Conservation (phyloP, 2,888 invertebrate species). For the Syrista parreyssii region DNA sequence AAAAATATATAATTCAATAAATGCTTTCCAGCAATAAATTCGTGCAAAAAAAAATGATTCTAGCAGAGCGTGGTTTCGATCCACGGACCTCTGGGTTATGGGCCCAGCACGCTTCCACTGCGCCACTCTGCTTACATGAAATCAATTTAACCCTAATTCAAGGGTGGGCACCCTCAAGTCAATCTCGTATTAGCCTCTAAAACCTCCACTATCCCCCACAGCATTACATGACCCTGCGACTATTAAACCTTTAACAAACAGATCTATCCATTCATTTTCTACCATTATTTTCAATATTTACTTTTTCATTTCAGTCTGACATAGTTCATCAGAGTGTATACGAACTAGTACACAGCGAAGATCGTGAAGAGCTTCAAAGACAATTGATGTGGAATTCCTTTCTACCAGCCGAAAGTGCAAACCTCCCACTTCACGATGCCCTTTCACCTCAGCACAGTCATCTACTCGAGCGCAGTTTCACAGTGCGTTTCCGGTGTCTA, state of each 20-base stretch:
- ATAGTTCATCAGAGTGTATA: constrained; percentile 99
- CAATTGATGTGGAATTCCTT: constrained; percentile 96
- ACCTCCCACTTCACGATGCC: constrained; percentile 87
- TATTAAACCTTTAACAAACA: background rate
- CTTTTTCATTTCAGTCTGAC: constrained; percentile 84
- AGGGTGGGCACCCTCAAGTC: background rate
- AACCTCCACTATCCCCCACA: background rate
- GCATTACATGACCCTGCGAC: too few species aligned
- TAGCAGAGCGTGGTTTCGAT: constrained; percentile 61
- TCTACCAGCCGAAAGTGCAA: constrained; percentile 82
- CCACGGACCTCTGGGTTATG: constrained; percentile 62
- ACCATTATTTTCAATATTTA: background rate
- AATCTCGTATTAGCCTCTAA: background rate
- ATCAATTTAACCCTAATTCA: background rate
- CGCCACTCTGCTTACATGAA: constrained; percentile 54
- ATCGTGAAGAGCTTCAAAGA: constrained; percentile 95
- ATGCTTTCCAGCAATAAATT: background rate
- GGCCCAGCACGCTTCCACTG: constrained; percentile 63
- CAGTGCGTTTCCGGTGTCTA: constrained; percentile 98
- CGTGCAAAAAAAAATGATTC: constrained; percentile 21
- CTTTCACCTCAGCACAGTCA: constrained; percentile 89
- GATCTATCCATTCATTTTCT: background rate
- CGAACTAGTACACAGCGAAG: constrained; percentile 98
- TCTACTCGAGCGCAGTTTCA: constrained; percentile 95
- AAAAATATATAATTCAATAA: background rate